These are phyloP conservation scores for Sclerodermus sp. DNA, from an alignment of 2,888 invertebrate species.

Conservation along the genomic window DNA sequence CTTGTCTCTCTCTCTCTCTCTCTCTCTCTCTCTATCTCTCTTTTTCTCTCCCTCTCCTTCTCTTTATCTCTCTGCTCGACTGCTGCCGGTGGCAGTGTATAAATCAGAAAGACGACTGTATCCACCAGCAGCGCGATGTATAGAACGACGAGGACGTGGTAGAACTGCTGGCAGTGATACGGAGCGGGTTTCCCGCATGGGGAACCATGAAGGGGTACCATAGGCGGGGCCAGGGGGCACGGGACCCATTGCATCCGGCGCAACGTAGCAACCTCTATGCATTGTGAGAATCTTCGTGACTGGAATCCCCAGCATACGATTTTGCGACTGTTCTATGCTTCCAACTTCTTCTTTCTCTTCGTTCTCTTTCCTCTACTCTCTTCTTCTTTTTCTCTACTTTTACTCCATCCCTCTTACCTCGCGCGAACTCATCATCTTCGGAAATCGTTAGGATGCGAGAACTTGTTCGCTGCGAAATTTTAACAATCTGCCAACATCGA, in stretches of 20 bases:
- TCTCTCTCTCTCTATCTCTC: conserved; percentile 17
- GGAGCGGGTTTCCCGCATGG: too few relatives aligned
- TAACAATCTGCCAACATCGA: too few relatives aligned
- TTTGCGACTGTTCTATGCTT: too few relatives aligned
- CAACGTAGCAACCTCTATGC: conserved; percentile 46
- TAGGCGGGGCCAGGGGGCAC: too few relatives aligned
- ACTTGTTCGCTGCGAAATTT: too few relatives aligned
- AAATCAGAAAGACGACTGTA: conserved; percentile 54
- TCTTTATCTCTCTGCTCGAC: conserved; percentile 27
- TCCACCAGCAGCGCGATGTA: too few relatives aligned
- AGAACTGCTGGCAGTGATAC: background rate
- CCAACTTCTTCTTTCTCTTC: too few relatives aligned
- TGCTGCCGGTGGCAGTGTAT: conserved; percentile 52
- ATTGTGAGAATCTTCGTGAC: conserved; percentile 52
- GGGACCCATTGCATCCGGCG: too few relatives aligned
- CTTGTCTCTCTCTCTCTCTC: too few relatives aligned
- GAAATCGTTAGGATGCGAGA: too few relatives aligned
- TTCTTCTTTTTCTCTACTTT: background rate
- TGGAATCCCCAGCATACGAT: conserved; percentile 44
- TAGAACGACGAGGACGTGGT: conserved; percentile 22
- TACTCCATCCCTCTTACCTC: background rate
- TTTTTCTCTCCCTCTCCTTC: conserved; percentile 3
- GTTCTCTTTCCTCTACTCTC: too few relatives aligned
- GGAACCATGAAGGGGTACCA: too few relatives aligned
- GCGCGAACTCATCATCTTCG: background rate